A percentile compares a stretch with the other conserved stretches of the same genome.
Evolutionary conservation across 2,888 invertebrate genomes (phyloP).

Genomic region (Leucophora obtusa): DNA sequence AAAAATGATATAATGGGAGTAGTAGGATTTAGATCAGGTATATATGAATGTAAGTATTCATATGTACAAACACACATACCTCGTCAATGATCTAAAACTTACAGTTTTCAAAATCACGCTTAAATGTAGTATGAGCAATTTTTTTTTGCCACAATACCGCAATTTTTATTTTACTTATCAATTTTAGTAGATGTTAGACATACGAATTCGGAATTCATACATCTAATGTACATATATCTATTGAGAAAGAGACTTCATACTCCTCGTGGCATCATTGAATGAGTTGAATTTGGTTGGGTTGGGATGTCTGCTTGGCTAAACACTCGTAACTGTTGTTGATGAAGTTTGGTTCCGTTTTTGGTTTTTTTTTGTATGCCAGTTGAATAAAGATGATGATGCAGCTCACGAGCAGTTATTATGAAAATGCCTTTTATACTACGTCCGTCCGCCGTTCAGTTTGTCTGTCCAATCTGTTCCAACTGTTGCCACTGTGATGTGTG

Average conservation of each 20-base stretch:
- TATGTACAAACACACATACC: neutral
- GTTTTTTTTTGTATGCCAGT: slow-evolving; percentile 16
- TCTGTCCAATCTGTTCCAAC: slow-evolving; percentile 35
- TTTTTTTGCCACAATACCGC: slow-evolving; percentile 16
- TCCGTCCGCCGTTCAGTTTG: slow-evolving; percentile 17
- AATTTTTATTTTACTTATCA: slow-evolving; percentile 38
- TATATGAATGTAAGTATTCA: neutral
- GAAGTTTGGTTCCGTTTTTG: slow-evolving; percentile 42
- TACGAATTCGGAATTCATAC: slow-evolving; percentile 17
- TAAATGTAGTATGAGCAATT: slow-evolving; percentile 13
- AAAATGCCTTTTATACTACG: slow-evolving; percentile 12
- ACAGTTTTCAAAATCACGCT: slow-evolving; percentile 14
- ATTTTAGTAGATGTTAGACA: slow-evolving; percentile 35
- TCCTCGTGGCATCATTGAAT: neutral
- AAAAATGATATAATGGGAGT: slow-evolving; percentile 17
- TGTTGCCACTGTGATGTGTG: slow-evolving; percentile 57
- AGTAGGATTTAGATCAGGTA: neutral
- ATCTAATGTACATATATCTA: slow-evolving; percentile 16
- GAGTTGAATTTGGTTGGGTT: slow-evolving; percentile 1
- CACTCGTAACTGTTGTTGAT: slow-evolving; percentile 32
- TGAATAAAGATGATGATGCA: slow-evolving; percentile 21
- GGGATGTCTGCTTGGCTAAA: slow-evolving; percentile 35
- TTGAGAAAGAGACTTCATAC: neutral
- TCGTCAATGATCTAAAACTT: slow-evolving; percentile 29
- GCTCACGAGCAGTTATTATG: slow-evolving; percentile 34